Conservation (phyloP, 2,888 invertebrate species). For the Cabera pusaria region DNA sequence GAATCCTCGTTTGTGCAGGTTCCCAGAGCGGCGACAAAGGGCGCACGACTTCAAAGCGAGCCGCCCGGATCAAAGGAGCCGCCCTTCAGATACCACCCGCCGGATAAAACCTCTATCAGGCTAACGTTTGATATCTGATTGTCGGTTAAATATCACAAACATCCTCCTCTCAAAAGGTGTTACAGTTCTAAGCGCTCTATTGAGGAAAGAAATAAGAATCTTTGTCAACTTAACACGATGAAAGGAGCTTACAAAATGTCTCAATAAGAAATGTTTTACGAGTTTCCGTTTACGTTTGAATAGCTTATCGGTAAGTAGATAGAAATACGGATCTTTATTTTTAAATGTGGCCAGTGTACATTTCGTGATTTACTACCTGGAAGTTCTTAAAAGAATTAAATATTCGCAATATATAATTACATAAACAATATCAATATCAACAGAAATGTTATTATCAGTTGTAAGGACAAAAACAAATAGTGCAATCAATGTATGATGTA, state of each 20-base stretch:
- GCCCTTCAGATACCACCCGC: constrained; percentile 57
- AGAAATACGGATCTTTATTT: too few relatives aligned
- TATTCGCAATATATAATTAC: too few relatives aligned
- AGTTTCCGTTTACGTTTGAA: constrained; percentile 5
- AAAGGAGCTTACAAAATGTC: constrained; percentile 29
- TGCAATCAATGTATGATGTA: too few relatives aligned
- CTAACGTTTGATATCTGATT: constrained; percentile 69
- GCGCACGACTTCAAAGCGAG: constrained; percentile 62
- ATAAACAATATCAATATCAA: too few relatives aligned
- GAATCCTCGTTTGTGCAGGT: constrained; percentile 63
- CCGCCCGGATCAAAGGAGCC: constrained; percentile 60
- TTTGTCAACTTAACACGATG: constrained; percentile 35
- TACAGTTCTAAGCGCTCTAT: constrained; percentile 36
- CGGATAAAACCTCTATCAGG: constrained; percentile 62
- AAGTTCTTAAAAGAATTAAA: too few relatives aligned
- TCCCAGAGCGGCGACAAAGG: constrained; percentile 55
- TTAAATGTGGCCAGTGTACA: too few relatives aligned
- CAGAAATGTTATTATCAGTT: too few relatives aligned
- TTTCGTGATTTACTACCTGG: too few relatives aligned
- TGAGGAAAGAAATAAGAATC: constrained; percentile 29
- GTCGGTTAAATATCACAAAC: constrained; percentile 62
- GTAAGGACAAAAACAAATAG: too few relatives aligned
- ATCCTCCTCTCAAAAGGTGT: constrained; percentile 50
- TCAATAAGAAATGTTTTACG: constrained; percentile 14
- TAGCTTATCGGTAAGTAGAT: too few relatives aligned